Base-by-base conservation (phyloP, 2,888 invertebrate species). In the Orthosia incerta region DNA sequence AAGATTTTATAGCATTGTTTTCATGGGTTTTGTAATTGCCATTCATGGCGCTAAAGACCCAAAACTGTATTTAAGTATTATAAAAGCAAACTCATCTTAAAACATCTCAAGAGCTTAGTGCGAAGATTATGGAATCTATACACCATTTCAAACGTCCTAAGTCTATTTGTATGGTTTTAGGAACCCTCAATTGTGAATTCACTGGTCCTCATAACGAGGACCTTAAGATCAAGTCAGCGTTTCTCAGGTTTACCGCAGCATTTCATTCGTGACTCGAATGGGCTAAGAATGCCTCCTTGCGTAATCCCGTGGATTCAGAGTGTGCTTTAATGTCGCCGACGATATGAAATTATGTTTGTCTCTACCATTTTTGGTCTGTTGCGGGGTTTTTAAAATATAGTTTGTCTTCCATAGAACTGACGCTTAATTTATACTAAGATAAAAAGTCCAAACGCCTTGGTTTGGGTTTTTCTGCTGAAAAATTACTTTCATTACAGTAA, bases 231-330 rank as follows among this genome's bases (percentile, higher is more conserved):
- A 66, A 72, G 65, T 71, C 67, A 77, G 63, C 57, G 53, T 46
- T 69, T 71, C 73, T 68, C 53, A 63, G 76, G 80, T 68, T 76
- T 64, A 79, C 74, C 65, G 64, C 71, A 72, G 48, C 62, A 66
- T 77, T 74, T 61, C 50, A 62, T 64, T 71, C 7, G 39, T 72
- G 73, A 75, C 61, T 68, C 45, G 56, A 75, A 57, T 74, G 73
- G 78, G 50, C 67, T 65, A 76, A 83, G 66, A 59, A 75, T 76
- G 64, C 64, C 64, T 66, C 56, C 61, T 74, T 55, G 63, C 60
- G 72, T 85, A 85, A 86, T 87, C 79, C 73, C 73, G 66, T 26
- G 78, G 79, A 71, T 72, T 51, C 26, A 48, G 61, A 65, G n/a
- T 55, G 31, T 77, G 61, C 16, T 53, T 59, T 63, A 75, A 74